These are phyloP conservation scores for Tinamus major DNA, from an alignment of 2,797 vertebrate genomes.

Conservation along the genomic window DNA sequence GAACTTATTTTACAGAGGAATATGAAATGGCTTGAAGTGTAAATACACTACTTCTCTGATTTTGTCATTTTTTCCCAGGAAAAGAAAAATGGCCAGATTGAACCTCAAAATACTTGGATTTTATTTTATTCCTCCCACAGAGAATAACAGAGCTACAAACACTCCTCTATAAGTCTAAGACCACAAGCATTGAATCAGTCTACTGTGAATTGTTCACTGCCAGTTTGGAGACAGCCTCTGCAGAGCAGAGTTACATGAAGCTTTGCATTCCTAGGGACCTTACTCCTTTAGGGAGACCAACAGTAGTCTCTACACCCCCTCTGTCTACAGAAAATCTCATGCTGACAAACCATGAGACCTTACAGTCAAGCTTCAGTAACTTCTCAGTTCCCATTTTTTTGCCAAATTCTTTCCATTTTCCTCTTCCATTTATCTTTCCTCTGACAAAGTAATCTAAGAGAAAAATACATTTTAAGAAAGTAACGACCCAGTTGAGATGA, in stretches of 20 bases:
- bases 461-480: slow-evolving; percentile 30
- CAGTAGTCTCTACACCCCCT: background rate
- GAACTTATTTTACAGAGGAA: background rate
- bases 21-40: background rate
- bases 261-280: background rate
- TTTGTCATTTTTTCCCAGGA: background rate
- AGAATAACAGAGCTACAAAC: background rate
- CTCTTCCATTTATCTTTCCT: background rate
- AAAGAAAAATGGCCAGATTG: background rate
- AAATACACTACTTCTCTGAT: background rate
- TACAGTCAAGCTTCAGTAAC: background rate
- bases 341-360: background rate
- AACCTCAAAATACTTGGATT: background rate
- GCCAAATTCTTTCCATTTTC: slow-evolving; percentile 2
- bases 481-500: slow-evolving; percentile 1
- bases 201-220: background rate
- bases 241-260: background rate
- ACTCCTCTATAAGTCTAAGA: background rate
- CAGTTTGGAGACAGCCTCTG: background rate
- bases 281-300: background rate
- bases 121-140: background rate
- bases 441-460: slow-evolving; percentile 17
- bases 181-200: accelerated
- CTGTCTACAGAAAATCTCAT: background rate
- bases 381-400: background rate